A percentile compares a stretch with the other conserved stretches of the same genome.
Conservation (phyloP, 92 coral and sea anemone genomes). For the Zoanthus sociatus region DNA sequence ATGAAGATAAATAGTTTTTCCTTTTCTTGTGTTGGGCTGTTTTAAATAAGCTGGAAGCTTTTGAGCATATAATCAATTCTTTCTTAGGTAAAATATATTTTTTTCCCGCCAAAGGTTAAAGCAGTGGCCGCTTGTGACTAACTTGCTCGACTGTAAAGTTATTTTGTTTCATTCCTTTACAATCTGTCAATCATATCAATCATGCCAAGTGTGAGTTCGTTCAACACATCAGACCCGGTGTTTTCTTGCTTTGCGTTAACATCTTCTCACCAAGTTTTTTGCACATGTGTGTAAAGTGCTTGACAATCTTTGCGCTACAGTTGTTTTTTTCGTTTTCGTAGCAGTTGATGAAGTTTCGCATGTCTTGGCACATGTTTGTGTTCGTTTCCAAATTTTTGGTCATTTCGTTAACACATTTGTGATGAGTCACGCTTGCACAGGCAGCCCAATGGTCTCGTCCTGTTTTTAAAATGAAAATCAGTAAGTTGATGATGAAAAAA, state of each 20-base stretch:
- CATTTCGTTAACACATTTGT: constrained; percentile 63
- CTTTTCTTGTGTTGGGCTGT: no score
- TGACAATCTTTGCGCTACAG: constrained; percentile 33
- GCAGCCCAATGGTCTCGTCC: constrained; percentile 25
- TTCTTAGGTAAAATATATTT: no score
- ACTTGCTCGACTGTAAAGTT: no score
- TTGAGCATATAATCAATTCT: no score
- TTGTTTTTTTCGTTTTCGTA: constrained; percentile 50
- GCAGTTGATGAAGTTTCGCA: constrained; percentile 71
- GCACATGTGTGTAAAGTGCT: constrained; percentile 69
- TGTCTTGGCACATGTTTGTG: constrained; percentile 78
- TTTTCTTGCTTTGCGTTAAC: constrained; percentile 55
- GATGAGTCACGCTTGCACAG: constrained; percentile 66
- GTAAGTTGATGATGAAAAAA: no score
- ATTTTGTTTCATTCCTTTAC: no score
- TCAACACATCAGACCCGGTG: constrained; percentile 82
- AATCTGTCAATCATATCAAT: no score
- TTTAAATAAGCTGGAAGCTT: no score
- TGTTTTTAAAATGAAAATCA: not conserved
- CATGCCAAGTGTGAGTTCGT: not conserved
- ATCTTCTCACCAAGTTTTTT: constrained; percentile 72
- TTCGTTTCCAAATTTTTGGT: constrained; percentile 57
- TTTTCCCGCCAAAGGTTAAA: no score
- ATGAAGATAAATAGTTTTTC: no score
- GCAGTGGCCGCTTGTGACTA: no score